Evolutionary conservation across 2,888 invertebrate species (phyloP), one percentile per base, ranked within the genome.

Genomic region (Zaprionus obscuricornis): DNA sequence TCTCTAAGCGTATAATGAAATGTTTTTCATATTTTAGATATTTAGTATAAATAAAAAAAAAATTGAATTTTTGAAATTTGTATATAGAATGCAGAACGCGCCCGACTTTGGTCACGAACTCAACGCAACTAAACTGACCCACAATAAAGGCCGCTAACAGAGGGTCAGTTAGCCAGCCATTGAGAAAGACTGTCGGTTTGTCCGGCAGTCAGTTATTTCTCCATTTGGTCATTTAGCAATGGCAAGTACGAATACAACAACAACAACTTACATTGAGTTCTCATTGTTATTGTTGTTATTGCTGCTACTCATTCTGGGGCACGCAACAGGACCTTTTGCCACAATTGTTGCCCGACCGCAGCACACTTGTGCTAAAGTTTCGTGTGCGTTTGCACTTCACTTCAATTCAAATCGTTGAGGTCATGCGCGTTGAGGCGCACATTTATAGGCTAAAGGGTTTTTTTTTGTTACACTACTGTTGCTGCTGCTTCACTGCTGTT

Each of bases 71-170:
- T 54, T 37, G 33, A 26, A 71, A 68, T 68, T 49, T 66, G 66
- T 60, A 54, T 59, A 29, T 55, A 59, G 60, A 42, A 64, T 59
- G 20, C 17, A 31, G 33, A 40, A 24, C 82, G 71, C 85, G 83
- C 67, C 78, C 74, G 83, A 75, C 71, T 74, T 74, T 83, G 85
- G 69, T 65, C 83, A 76, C 86, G 81, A 79, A 73, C 74, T 79
- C 75, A 71, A 86, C 87, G 87, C 82, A 81, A 81, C 83, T 85
- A 26, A 18, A 55, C 71, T 82, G 83, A 73, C 84, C 77, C 74
- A 76, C 70, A 77, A 47, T 40, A 36, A 47, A 27, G 33, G 54
- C 34, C 45, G 29, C 20, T 31, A 49, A 62, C 59, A 46, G 37
- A 73, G 76, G 81, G 83, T 75, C 76, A 75, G 75, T 74, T 62